Base-by-base conservation (phyloP, 2,888 invertebrate species). In the Andrena dorsata region DNA sequence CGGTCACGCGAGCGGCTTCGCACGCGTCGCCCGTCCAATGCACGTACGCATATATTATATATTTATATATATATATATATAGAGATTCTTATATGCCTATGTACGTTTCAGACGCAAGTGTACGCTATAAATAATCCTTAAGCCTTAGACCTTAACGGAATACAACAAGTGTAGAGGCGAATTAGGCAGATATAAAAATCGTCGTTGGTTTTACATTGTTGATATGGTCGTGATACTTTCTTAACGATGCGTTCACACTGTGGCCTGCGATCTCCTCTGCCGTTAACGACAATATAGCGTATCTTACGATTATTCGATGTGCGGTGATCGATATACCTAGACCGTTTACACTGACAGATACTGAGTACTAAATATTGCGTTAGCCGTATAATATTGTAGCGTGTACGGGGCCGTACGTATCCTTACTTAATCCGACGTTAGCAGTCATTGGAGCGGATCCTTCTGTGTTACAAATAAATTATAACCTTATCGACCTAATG, bases 401-500 rank as follows among this genome's bases (percentile, higher is more conserved):
- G 69, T 82, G 78, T 89, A 84, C 83, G 60, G 77, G 85, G 71
- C 60, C 80, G 80, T 86, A 74, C 78, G 81, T 72, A 76, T 81
- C 75, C 49, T 77, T 84, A 79, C 35, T 63, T 80, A 72, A 70
- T 70, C 72, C 75, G 78, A 84, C 76, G 75, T 70, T 71, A 75
- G 69, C 83, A 81, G 83, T 81, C 72, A 82, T 77, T 85, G 88
- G 85, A 87, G 84, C 86, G 85, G 85, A 90, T 70, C 79, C 83
- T 82, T 79, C 83, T 23, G 56, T 88, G 86, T 87, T 84, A 82
- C 71, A 88, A 91, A 91, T 91, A 91, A 91, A 91, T 82, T 80
- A 86, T 89, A 89, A 83, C 82, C 90, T 91, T 90, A 91, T 61
- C 84, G 82, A 84, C 74, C 91, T 91, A 91, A 86, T 91, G 90